A percentile compares a stretch with the other conserved stretches of the same genome.
These are phyloP conservation scores for Pheosia tremula DNA, from an alignment of 2,888 invertebrate species.

Conservation along the genomic window DNA sequence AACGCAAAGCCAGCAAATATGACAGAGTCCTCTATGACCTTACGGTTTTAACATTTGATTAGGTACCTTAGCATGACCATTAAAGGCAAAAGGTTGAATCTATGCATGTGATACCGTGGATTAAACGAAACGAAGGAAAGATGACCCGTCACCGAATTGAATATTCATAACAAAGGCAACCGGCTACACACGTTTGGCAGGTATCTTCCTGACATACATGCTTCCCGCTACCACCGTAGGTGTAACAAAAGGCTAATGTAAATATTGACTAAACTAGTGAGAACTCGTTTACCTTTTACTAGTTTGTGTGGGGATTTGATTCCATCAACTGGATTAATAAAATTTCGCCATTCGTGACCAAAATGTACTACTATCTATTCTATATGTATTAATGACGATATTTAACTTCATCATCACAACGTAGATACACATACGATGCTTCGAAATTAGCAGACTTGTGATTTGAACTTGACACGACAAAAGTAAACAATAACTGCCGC, in stretches of 20 bases:
- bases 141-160: conserved; percentile 30
- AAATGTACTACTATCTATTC: background rate
- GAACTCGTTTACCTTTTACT: background rate
- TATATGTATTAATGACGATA: no score
- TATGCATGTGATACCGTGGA: background rate
- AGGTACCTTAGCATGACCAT: background rate
- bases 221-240: background rate
- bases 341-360: no score
- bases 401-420: background rate
- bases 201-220: conserved; percentile 27
- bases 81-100: background rate
- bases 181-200: conserved; percentile 31
- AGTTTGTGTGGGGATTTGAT: background rate
- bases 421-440: background rate
- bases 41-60: conserved; percentile 43
- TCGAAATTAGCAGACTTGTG: background rate
- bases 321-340: no score
- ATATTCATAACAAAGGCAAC: conserved; percentile 37
- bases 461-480: background rate
- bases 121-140: conserved; percentile 27
- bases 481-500: background rate
- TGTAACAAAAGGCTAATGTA: background rate
- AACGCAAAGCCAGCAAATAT: conserved; percentile 29
- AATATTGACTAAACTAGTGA: background rate
- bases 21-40: conserved; percentile 39